Evolutionary conservation across 2,113 vertebrate species (phyloP).

Genomic region (Trematomus loennbergii): DNA sequence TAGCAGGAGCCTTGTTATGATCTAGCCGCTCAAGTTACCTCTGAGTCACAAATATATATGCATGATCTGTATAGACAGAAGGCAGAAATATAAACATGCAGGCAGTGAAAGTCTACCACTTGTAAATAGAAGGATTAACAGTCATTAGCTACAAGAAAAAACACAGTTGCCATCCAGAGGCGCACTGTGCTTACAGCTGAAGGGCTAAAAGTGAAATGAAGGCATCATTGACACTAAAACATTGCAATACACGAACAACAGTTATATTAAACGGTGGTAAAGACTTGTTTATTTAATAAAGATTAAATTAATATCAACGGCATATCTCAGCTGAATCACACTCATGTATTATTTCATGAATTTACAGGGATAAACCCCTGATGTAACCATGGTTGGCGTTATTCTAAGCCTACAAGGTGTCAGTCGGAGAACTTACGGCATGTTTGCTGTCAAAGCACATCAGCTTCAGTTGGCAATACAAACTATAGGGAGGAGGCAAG

Average conservation of each 20-base stretch:
- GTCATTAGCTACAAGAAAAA: constrained; percentile 25
- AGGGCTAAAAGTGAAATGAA: not conserved
- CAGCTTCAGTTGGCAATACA: not conserved
- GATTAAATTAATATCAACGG: not conserved
- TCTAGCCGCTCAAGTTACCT: constrained; percentile 33
- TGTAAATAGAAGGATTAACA: constrained; percentile 42
- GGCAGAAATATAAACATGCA: constrained; percentile 16
- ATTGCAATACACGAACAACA: not conserved
- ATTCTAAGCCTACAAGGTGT: not conserved
- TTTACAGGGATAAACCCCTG: not conserved
- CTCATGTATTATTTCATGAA: not conserved
- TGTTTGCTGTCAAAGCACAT: not conserved
- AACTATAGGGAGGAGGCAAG: not conserved
- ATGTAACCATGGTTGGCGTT: constrained; percentile 1
- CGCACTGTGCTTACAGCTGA: not conserved
- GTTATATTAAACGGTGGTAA: too few relatives aligned
- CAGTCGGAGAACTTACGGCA: not conserved
- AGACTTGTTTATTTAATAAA: not conserved
- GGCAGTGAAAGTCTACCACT: not conserved
- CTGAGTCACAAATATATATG: constrained; percentile 22
- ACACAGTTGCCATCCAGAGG: constrained; percentile 4
- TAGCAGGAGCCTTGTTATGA: constrained; percentile 37
- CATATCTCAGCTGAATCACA: not conserved
- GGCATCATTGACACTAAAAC: not conserved
- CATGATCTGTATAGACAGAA: constrained; percentile 32